These are phyloP conservation scores for Caenorhabditis sp. DNA, from an alignment of 2,888 invertebrate genomes.

Conservation along the genomic window DNA sequence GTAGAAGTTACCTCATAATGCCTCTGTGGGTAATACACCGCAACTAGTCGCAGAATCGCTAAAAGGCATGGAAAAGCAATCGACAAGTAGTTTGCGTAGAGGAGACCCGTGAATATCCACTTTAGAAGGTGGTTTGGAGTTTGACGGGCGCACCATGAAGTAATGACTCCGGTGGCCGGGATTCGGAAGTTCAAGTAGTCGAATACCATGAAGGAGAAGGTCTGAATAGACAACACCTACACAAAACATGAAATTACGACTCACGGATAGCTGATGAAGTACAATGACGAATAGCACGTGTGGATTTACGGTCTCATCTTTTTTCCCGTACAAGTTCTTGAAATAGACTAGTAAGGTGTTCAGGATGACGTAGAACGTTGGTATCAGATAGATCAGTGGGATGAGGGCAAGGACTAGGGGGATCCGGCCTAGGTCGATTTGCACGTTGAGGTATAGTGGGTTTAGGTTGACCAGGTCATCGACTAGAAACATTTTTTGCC, in stretches of 20 bases:
- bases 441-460: constrained; percentile 4
- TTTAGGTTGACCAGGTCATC: constrained; percentile 21
- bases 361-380: constrained; percentile 23
- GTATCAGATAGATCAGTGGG: constrained; percentile 33
- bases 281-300: constrained; percentile 17
- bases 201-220: constrained; percentile 17
- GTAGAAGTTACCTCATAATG: constrained; percentile 15
- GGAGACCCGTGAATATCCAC: background rate
- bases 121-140: constrained; percentile 12
- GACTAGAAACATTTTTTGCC: background rate
- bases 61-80: constrained; percentile 25
- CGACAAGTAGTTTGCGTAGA: constrained; percentile 17
- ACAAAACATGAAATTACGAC: background rate
- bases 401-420: constrained; percentile 1
- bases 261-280: constrained; percentile 23
- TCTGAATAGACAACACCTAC: constrained; percentile 19
- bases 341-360: constrained; percentile 9
- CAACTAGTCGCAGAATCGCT: constrained; percentile 18
- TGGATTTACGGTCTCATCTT: constrained; percentile 17
- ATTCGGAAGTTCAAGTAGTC: constrained; percentile 21
- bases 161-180: constrained; percentile 28
- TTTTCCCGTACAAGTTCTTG: constrained; percentile 12
- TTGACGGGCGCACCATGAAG: constrained; percentile 35
- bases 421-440: background rate
- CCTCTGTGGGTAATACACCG: constrained; percentile 11